Evolutionary conservation across 2,888 invertebrate genomes (phyloP).

Genomic region (Plagodis dolabraria): DNA sequence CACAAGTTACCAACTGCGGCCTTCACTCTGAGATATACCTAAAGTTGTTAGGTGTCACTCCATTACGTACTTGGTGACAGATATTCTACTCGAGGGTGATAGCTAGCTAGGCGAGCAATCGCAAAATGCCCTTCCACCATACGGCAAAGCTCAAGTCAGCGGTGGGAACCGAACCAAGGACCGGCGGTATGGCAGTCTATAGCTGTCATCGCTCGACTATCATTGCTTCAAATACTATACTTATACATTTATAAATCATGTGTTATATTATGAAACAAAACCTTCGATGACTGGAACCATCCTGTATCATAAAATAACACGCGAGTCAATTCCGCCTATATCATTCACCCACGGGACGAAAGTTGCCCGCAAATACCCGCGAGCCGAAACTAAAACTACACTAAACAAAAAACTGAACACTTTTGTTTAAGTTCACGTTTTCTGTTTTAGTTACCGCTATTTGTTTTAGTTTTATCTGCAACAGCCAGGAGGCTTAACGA

Average conservation of each 20-base stretch:
- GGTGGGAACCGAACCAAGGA: too few species aligned
- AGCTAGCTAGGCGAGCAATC: too few species aligned
- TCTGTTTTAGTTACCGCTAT: slow-evolving; percentile 39
- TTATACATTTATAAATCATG: neutral
- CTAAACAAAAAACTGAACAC: slow-evolving; percentile 49
- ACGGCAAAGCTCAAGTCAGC: too few species aligned
- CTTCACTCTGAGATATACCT: too few species aligned
- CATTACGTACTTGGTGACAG: too few species aligned
- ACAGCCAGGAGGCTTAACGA: slow-evolving; percentile 28
- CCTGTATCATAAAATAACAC: slow-evolving; percentile 1
- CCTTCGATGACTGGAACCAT: neutral
- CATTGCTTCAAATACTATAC: neutral
- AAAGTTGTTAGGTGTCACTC: too few species aligned
- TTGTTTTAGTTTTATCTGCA: slow-evolving; percentile 32
- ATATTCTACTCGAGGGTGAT: too few species aligned
- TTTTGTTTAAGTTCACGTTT: slow-evolving; percentile 42
- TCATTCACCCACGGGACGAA: slow-evolving; percentile 38
- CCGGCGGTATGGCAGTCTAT: too few species aligned
- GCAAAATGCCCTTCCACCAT: too few species aligned
- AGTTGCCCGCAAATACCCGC: slow-evolving; percentile 50
- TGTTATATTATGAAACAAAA: too few species aligned
- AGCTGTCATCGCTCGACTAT: too few species aligned
- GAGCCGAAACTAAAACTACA: slow-evolving; percentile 43
- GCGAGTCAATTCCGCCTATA: slow-evolving; percentile 13
- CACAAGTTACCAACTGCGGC: too few species aligned